These are phyloP conservation scores for Poecile montanus DNA, from an alignment of 2,797 vertebrate species.

Conservation along the genomic window DNA sequence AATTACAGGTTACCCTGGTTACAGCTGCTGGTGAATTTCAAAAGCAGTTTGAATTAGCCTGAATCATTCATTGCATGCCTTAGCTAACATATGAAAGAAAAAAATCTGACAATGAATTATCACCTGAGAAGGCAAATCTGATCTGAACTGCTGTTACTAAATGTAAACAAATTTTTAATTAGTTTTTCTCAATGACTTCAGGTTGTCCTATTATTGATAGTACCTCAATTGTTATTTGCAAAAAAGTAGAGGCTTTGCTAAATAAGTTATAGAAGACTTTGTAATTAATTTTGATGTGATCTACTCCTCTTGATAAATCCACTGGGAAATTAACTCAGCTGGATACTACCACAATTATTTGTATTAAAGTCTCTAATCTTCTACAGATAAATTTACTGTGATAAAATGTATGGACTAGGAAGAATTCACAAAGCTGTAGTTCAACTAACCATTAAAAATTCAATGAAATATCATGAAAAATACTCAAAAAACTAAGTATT, in stretches of 20 bases:
- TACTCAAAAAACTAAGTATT: neutral
- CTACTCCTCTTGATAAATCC: slow-evolving; percentile 10
- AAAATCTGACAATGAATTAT: neutral
- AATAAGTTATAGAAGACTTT: slow-evolving; percentile 41
- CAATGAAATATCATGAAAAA: neutral
- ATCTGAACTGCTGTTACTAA: slow-evolving; percentile 19
- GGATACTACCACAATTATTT: slow-evolving; percentile 22
- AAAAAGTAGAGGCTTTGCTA: slow-evolving; percentile 7
- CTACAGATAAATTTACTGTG: neutral
- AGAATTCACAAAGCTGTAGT: neutral
- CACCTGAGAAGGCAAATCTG: slow-evolving; percentile 15
- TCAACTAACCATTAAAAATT: neutral
- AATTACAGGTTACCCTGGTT: slow-evolving; percentile 27
- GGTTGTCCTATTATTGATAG: slow-evolving; percentile 13
- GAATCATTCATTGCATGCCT: neutral
- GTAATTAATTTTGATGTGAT: slow-evolving; percentile 54
- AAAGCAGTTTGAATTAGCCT: neutral
- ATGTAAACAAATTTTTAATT: slow-evolving; percentile 60
- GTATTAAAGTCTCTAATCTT: neutral
- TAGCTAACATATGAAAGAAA: neutral
- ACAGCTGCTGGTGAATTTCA: neutral
- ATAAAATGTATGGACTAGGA: neutral
- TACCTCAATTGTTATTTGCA: neutral
- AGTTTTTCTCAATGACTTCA: slow-evolving; percentile 21
- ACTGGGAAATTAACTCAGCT: slow-evolving; percentile 37